Evolutionary conservation across 2,113 vertebrate genomes (phyloP).

Genomic region (Zosterops lateralis): DNA sequence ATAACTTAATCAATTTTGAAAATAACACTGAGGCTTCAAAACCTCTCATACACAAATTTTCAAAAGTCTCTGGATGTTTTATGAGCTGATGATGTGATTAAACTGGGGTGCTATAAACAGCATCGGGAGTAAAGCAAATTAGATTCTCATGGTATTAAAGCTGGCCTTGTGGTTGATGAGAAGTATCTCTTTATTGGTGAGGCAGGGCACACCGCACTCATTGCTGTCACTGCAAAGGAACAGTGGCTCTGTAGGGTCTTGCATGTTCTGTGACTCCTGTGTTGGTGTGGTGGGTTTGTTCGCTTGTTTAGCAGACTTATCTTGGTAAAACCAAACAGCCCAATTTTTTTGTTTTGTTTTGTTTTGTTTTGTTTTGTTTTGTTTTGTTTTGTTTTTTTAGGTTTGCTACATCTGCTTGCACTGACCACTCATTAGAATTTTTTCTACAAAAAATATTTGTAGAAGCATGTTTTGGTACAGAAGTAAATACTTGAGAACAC

Average conservation of each 20-base stretch:
- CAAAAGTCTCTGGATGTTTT: background rate
- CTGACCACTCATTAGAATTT: too few relatives aligned
- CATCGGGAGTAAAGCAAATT: background rate
- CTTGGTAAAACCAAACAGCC: background rate
- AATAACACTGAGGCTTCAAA: background rate
- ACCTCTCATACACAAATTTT: background rate
- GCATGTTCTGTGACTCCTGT: background rate
- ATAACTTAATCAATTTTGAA: background rate
- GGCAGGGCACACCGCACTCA: fast-evolving
- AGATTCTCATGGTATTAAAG: background rate
- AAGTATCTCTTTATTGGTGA: background rate
- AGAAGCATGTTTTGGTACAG: background rate
- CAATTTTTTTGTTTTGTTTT: background rate
- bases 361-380: too few relatives aligned
- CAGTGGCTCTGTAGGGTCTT: background rate
- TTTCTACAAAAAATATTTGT: too few relatives aligned
- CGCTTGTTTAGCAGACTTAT: background rate
- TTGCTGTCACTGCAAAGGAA: background rate
- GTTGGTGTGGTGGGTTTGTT: background rate
- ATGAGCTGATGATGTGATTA: background rate
- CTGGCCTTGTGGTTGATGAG: background rate
- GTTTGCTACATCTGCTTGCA: background rate
- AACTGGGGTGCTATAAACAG: background rate
- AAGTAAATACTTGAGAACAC: background rate
- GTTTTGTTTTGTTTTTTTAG: too few relatives aligned